Evolutionary conservation across 2,113 vertebrate genomes (phyloP).

Genomic region (Mormyrus iriodes): DNA sequence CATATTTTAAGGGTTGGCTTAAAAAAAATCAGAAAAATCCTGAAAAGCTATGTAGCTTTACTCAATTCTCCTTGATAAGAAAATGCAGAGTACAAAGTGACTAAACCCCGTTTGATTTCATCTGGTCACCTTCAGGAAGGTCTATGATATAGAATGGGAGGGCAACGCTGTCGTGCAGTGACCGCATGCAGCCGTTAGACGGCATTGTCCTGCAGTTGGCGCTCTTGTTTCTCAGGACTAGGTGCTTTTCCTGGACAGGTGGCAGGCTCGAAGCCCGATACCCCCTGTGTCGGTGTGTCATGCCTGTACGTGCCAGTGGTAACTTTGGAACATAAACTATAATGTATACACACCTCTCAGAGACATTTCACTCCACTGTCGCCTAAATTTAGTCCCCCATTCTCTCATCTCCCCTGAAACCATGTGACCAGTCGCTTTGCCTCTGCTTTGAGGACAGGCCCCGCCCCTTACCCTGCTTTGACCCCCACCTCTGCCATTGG

Average conservation of each 20-base stretch:
- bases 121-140: not conserved
- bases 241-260: not conserved
- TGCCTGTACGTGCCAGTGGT: not conserved
- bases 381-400: not conserved
- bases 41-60: not conserved
- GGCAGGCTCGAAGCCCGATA: not conserved
- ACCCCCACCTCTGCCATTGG: not conserved
- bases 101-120: not conserved
- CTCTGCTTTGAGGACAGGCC: slow-evolving; percentile 27
- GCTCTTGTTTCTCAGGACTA: not conserved
- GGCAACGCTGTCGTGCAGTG: not conserved
- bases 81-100: not conserved
- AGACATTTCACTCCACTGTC: not conserved
- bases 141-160: not conserved
- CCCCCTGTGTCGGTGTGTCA: not conserved
- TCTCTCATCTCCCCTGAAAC: not conserved
- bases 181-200: not conserved
- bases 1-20: not conserved
- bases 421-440: not conserved
- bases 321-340: not conserved
- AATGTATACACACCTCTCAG: not conserved
- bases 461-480: slow-evolving; percentile 34
- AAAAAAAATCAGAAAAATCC: not conserved
- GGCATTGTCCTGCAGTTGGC: not conserved
- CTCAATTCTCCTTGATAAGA: not conserved